A percentile compares a stretch with the other conserved stretches of the same genome.
Conservation (phyloP, 2,113 vertebrate species). For the Fregata magnificens region DNA sequence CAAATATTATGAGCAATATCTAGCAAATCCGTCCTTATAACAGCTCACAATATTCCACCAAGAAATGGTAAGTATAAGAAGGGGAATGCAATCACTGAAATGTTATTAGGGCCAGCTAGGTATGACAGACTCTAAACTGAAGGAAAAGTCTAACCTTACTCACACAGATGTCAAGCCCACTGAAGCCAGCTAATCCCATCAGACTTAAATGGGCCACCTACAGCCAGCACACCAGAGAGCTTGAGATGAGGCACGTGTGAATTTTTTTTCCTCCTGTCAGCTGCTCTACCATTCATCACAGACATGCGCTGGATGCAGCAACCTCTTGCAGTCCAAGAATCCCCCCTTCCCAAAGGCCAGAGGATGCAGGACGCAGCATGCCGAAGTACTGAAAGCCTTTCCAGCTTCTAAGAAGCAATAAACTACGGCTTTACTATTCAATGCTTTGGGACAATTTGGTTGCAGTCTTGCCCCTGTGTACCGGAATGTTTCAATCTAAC, state of each 20-base stretch:
- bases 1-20: neutral
- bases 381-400: neutral
- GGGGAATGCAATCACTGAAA: neutral
- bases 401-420: neutral
- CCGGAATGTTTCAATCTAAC: neutral
- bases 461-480: neutral
- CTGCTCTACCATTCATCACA: neutral
- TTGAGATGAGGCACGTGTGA: neutral
- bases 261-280: neutral
- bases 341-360: neutral
- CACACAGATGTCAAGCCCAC: neutral
- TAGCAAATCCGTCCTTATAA: neutral
- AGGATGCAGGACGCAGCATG: neutral
- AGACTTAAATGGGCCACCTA: constrained; percentile 27
- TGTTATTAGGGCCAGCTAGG: neutral
- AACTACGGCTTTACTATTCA: neutral
- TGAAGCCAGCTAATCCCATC: constrained; percentile 31
- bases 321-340: neutral
- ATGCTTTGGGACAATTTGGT: neutral
- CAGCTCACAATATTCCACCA: neutral
- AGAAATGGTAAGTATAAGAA: neutral
- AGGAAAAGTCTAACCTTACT: neutral
- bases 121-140: neutral
- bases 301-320: neutral
- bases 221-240: neutral